Conservation (phyloP, 2,113 vertebrate genomes). For the Clarias magur region DNA sequence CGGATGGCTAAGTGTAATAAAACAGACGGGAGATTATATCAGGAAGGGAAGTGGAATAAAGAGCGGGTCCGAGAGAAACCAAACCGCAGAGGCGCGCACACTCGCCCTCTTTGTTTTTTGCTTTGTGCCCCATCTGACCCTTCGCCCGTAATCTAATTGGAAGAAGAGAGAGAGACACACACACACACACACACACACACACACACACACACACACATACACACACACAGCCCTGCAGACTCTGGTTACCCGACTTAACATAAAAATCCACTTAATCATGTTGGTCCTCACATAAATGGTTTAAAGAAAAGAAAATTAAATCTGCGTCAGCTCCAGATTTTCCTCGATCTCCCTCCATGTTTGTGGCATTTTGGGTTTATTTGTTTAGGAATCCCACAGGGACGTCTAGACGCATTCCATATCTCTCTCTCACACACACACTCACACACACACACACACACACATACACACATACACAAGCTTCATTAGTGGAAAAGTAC, state of each 20-base stretch:
- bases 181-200: background rate
- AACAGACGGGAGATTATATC: slow-evolving; percentile 12
- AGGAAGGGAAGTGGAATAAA: slow-evolving; percentile 1
- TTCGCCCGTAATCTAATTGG: background rate
- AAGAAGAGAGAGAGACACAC: background rate
- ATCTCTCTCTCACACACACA: no score
- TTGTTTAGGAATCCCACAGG: background rate
- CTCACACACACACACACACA: background rate
- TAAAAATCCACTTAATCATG: slow-evolving; percentile 14
- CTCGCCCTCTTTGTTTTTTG: slow-evolving; percentile 7
- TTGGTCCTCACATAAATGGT: background rate
- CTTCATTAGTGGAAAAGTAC: background rate
- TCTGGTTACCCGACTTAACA: slow-evolving; percentile 19
- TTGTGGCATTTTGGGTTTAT: slow-evolving; percentile 6
- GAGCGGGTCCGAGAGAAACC: background rate
- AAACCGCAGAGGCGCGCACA: background rate
- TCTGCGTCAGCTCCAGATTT: slow-evolving; percentile 31
- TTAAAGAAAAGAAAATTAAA: slow-evolving; percentile 36
- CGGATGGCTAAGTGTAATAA: background rate
- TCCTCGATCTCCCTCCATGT: slow-evolving; percentile 21
- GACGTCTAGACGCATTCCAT: slow-evolving; percentile 5
- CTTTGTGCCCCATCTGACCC: background rate
- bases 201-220: background rate
- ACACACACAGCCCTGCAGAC: background rate
- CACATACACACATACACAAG: background rate